These are phyloP conservation scores for Pseudachorutes palmiensis DNA, from an alignment of 1,140 invertebrate genomes.

Conservation along the genomic window DNA sequence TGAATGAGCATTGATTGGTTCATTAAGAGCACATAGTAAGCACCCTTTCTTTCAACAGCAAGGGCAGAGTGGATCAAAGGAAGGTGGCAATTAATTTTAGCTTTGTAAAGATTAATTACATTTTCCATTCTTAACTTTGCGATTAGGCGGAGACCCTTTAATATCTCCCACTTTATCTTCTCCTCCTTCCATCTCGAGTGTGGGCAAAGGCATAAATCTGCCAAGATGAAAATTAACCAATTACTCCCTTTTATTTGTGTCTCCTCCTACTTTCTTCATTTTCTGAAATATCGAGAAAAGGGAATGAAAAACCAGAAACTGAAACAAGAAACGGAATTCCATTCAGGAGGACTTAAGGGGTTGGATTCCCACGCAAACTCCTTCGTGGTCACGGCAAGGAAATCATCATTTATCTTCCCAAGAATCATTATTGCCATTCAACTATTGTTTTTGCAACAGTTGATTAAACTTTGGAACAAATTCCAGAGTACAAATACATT, in stretches of 20 bases:
- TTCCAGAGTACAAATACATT: too few relatives aligned
- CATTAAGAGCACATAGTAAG: background rate
- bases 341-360: background rate
- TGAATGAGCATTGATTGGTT: too few relatives aligned
- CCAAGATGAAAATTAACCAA: constrained; percentile 35
- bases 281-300: background rate
- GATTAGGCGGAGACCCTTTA: background rate
- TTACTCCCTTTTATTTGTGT: constrained; percentile 32
- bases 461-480: too few relatives aligned
- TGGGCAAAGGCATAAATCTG: constrained; percentile 33
- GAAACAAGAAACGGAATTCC: background rate
- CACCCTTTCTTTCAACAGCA: background rate
- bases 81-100: constrained; percentile 1
- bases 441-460: too few relatives aligned
- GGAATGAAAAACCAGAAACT: background rate
- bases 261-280: constrained; percentile 19
- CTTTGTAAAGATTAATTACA: background rate
- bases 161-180: constrained; percentile 11
- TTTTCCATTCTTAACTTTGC: background rate
- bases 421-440: too few relatives aligned
- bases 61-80: background rate
- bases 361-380: too few relatives aligned
- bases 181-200: constrained; percentile 13
- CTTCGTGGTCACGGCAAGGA: background rate
- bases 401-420: constrained; percentile 12